phyloP scores from a whole-genome alignment of 1,140 invertebrate species.

The Drosophila sechellia region DNA sequence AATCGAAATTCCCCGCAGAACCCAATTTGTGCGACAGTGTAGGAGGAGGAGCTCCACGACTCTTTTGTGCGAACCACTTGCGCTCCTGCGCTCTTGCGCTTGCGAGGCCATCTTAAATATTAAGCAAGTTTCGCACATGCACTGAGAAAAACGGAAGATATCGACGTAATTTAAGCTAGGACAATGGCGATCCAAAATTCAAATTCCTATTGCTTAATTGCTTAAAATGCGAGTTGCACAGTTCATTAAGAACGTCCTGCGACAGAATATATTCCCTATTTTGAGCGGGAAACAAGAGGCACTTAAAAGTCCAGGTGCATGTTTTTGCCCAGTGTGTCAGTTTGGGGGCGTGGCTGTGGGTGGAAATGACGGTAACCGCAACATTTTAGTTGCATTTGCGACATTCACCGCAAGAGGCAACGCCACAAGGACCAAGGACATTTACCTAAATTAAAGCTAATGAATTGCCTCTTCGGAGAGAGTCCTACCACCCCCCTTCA shows the following conservation, averaged over 20 bases:
- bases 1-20: constrained; percentile 48
- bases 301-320: not conserved
- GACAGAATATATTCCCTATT: too few species aligned
- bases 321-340: constrained; percentile 1
- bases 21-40: constrained; percentile 42
- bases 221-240: too few species aligned
- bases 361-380: constrained; percentile 73
- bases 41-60: constrained; percentile 7
- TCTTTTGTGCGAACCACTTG: constrained; percentile 46
- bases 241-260: too few species aligned
- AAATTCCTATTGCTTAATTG: too few species aligned
- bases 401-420: constrained; percentile 77
- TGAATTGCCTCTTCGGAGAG: constrained; percentile 77
- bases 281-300: not conserved
- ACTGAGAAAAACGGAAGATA: constrained; percentile 11
- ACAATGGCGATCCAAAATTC: too few species aligned
- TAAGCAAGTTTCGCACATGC: constrained; percentile 50
- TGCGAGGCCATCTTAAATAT: constrained; percentile 64
- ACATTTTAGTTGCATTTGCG: constrained; percentile 82
- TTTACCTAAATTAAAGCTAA: constrained; percentile 84
- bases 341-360: constrained; percentile 24
- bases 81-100: constrained; percentile 10
- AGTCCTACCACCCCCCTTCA: not conserved
- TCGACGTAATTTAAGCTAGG: not conserved
- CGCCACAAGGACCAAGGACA: constrained; percentile 81